phyloP scores from a whole-genome alignment of 2,888 invertebrate genomes.

The Himalopsyche anomala region DNA sequence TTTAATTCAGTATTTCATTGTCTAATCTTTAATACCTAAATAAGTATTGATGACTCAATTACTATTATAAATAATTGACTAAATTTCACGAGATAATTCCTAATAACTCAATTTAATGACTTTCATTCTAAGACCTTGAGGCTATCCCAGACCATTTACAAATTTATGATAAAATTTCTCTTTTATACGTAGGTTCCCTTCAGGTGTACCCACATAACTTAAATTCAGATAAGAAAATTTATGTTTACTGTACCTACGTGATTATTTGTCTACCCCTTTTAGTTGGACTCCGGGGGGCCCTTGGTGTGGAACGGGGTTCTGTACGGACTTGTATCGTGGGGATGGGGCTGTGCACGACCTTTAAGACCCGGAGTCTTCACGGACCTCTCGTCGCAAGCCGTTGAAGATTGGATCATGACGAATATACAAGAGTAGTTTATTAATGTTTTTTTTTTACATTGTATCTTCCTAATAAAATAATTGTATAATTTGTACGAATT shows the following conservation, averaged over 20 bases:
- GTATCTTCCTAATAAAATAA: too few species aligned
- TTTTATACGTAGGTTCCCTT: background rate
- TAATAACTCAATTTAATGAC: too few species aligned
- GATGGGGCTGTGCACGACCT: constrained; percentile 66
- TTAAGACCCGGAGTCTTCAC: constrained; percentile 67
- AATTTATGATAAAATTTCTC: background rate
- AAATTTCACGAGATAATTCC: too few species aligned
- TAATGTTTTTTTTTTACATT: background rate
- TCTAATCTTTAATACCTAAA: too few species aligned
- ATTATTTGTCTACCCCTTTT: constrained; percentile 46
- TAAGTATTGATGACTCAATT: too few species aligned
- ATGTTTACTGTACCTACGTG: constrained; percentile 18
- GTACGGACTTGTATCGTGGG: constrained; percentile 66
- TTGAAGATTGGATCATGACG: constrained; percentile 61
- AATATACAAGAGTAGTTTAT: background rate
- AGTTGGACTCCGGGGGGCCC: constrained; percentile 65
- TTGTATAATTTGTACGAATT: too few species aligned
- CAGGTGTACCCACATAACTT: constrained; percentile 15
- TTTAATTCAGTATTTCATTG: background rate
- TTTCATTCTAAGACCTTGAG: too few species aligned
- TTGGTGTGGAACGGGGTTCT: constrained; percentile 62
- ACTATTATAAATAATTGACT: too few species aligned
- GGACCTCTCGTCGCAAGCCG: constrained; percentile 62
- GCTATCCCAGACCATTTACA: too few species aligned
- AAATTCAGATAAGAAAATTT: constrained; percentile 24